These are phyloP conservation scores for Pachyseris speciosa DNA, from an alignment of 64 coral and sea anemone species.

Conservation along the genomic window DNA sequence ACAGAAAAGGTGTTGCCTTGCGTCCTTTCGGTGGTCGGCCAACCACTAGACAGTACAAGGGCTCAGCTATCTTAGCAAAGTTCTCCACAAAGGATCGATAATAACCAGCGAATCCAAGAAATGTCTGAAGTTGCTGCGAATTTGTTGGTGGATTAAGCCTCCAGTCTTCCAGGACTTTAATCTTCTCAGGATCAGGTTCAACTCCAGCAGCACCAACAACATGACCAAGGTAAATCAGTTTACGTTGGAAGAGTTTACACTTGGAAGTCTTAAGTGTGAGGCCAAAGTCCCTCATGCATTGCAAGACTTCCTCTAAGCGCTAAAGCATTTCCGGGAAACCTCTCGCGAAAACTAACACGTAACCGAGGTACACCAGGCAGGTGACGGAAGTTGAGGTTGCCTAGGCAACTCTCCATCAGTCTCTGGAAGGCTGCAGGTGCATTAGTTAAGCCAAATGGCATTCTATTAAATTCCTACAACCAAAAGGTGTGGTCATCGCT, in stretches of 20 bases:
- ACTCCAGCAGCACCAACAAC: conserved; percentile 41
- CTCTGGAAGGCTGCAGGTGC: conserved; percentile 22
- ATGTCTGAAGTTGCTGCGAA: conserved; percentile 1
- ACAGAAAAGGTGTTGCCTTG: not conserved
- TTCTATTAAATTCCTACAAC: conserved; percentile 37
- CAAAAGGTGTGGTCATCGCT: conserved; percentile 47
- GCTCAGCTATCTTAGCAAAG: conserved; percentile 13
- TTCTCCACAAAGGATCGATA: conserved; percentile 13
- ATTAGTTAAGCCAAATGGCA: conserved; percentile 51
- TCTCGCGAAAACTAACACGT: conserved; percentile 27
- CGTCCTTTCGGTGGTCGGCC: not conserved
- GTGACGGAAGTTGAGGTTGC: conserved; percentile 26
- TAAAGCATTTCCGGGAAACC: conserved; percentile 31
- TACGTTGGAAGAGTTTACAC: conserved; percentile 9
- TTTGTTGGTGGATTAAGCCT: not conserved
- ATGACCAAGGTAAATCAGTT: conserved; percentile 57
- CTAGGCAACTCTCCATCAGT: conserved; percentile 31
- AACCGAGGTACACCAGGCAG: conserved; percentile 36
- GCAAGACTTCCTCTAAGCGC: conserved; percentile 6
- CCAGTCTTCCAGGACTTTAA: conserved; percentile 10
- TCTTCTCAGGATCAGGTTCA: conserved; percentile 41
- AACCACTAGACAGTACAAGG: not conserved
- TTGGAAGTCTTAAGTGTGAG: conserved; percentile 39
- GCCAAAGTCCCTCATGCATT: conserved; percentile 31
- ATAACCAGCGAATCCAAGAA: conserved; percentile 24